Conservation (phyloP, 1,140 invertebrate species). For the Magallana ariakensis region DNA sequence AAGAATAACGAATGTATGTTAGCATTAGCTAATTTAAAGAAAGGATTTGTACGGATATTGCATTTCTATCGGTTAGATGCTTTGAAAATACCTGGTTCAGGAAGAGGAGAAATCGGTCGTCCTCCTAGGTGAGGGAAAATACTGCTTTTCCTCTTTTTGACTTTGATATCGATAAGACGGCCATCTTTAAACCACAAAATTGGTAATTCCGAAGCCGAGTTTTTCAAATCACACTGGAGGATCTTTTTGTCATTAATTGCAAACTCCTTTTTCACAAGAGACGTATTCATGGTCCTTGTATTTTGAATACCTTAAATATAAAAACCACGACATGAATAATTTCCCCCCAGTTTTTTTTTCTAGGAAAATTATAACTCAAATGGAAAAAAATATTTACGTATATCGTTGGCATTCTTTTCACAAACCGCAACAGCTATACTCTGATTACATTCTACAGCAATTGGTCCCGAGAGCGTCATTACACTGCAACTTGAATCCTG, state of each 20-base stretch:
- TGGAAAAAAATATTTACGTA: not conserved
- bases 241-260: slow-evolving; percentile 6
- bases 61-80: not conserved
- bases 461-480: not conserved
- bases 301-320: not conserved
- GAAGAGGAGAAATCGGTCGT: slow-evolving; percentile 21
- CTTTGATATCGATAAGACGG: slow-evolving; percentile 41
- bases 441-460: slow-evolving; percentile 27
- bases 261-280: not conserved
- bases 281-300: not conserved
- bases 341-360: too few species aligned
- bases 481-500: not conserved
- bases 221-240: slow-evolving; percentile 40
- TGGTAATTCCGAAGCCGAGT: slow-evolving; percentile 41
- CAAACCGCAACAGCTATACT: slow-evolving; percentile 28
- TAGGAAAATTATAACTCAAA: not conserved
- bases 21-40: not conserved
- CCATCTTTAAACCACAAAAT: slow-evolving; percentile 59
- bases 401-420: slow-evolving; percentile 17
- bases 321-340: too few species aligned
- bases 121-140: slow-evolving; percentile 28
- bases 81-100: slow-evolving; percentile 37
- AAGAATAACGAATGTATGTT: not conserved
- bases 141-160: slow-evolving; percentile 42
- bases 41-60: not conserved